Percentiles rank a stretch among this genome's conserved stretches.
Conservation (phyloP, 1,140 invertebrate species). For the Battus philenor region DNA sequence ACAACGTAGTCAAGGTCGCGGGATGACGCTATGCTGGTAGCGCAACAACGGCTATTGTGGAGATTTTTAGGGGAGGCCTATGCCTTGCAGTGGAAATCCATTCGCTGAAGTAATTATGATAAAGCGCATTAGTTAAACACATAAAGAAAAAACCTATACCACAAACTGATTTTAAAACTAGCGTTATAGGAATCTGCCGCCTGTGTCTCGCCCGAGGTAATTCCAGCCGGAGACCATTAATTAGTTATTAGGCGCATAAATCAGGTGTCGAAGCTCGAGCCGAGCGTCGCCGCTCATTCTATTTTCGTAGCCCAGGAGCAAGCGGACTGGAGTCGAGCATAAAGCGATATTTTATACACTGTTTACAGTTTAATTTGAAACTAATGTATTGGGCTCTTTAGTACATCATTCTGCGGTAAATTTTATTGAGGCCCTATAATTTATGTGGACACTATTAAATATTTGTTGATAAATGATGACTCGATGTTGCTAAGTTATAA, state of each 20-base stretch:
- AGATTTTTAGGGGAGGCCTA: too few relatives aligned
- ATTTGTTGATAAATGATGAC: too few relatives aligned
- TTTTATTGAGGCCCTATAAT: too few relatives aligned
- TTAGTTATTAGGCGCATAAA: conserved; percentile 9
- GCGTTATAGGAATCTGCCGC: too few relatives aligned
- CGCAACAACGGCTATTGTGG: neutral
- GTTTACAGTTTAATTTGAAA: conserved; percentile 13
- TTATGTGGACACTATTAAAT: too few relatives aligned
- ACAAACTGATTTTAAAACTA: too few relatives aligned
- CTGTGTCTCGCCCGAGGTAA: neutral
- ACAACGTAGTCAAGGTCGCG: neutral
- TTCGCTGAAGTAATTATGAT: neutral
- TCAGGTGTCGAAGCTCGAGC: neutral
- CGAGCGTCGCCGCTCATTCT: conserved; percentile 10
- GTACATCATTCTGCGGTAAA: neutral
- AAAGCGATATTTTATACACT: conserved; percentile 18
- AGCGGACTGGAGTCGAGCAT: conserved; percentile 15
- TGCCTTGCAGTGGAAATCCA: too few relatives aligned
- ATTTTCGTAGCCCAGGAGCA: conserved; percentile 18
- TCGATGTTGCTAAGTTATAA: too few relatives aligned
- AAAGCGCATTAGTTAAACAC: neutral
- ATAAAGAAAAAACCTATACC: neutral
- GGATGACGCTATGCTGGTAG: neutral
- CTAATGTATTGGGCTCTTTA: neutral
- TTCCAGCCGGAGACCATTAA: conserved; percentile 1